These are phyloP conservation scores for Gorsachius goisagi DNA, from an alignment of 2,113 vertebrate species.

Conservation along the genomic window DNA sequence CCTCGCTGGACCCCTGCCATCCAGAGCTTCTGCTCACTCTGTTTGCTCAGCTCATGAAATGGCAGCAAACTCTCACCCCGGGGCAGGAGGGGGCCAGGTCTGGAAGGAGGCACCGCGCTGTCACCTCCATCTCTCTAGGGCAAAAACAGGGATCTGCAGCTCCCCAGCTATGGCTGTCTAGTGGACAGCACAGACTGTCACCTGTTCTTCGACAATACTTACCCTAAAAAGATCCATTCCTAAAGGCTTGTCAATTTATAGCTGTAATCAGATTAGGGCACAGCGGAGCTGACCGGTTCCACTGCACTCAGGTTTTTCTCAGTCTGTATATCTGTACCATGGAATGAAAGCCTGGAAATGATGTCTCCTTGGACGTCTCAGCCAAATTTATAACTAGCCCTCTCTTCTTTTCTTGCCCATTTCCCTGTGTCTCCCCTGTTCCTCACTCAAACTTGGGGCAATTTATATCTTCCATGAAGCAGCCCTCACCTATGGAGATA, in stretches of 20 bases:
- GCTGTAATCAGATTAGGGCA: not conserved
- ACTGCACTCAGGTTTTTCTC: not conserved
- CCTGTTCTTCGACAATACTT: not conserved
- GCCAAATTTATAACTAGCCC: not conserved
- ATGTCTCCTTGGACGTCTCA: not conserved
- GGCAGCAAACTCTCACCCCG: not conserved
- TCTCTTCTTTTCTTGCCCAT: not conserved
- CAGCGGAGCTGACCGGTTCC: not conserved
- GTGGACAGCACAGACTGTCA: not conserved
- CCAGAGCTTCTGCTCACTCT: not conserved
- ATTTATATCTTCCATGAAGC: not conserved
- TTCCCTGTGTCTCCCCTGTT: not conserved
- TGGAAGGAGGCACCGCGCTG: not conserved
- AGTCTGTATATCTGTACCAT: not conserved
- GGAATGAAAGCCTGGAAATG: not conserved
- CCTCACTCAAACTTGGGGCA: not conserved
- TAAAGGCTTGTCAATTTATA: not conserved
- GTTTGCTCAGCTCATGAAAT: not conserved
- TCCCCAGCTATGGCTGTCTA: not conserved
- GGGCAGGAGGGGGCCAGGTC: not conserved
- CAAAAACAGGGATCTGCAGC: not conserved
- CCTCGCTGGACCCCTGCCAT: not conserved
- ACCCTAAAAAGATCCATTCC: not conserved
- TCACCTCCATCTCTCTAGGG: not conserved
- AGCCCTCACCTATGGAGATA: not conserved